Evolutionary conservation across 1,140 invertebrate genomes (phyloP).

Genomic region (Meloidogyne hapla): DNA sequence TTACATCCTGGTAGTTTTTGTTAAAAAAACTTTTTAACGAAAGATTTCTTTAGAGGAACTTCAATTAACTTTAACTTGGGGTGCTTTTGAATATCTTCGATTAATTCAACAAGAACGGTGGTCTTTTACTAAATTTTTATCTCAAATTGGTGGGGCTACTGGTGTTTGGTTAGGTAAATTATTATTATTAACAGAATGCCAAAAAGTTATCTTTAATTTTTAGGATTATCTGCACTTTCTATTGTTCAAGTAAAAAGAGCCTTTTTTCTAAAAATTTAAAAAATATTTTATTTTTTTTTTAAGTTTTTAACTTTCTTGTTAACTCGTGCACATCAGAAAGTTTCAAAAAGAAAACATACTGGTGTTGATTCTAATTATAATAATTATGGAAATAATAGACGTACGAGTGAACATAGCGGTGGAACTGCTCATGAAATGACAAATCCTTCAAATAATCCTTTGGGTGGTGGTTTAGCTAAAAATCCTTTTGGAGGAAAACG

Average conservation of each 20-base stretch:
- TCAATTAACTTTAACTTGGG: conserved; percentile 36
- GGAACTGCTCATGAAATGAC: conserved; percentile 5
- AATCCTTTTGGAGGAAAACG: not conserved
- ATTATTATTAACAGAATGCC: too few species aligned
- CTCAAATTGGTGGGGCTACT: conserved; percentile 41
- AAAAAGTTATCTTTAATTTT: too few species aligned
- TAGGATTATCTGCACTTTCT: conserved; percentile 42
- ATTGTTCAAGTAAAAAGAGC: conserved; percentile 33
- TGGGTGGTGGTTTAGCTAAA: not conserved
- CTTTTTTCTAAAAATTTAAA: not conserved
- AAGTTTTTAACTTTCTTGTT: not conserved
- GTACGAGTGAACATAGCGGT: not conserved
- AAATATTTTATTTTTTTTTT: not conserved
- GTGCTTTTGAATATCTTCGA: conserved; percentile 43
- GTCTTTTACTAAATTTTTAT: conserved; percentile 30
- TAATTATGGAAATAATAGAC: not conserved
- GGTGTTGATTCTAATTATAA: not conserved
- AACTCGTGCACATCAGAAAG: not conserved
- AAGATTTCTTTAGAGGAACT: conserved; percentile 25
- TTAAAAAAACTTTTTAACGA: not conserved
- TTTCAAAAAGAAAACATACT: not conserved
- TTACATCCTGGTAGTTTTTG: not conserved
- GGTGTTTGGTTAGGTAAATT: conserved; percentile 43
- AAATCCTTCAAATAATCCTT: conserved; percentile 3
- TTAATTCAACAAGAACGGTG: conserved; percentile 37